Conservation (phyloP, 2,113 vertebrate species). For the Emydocephalus ijimae region DNA sequence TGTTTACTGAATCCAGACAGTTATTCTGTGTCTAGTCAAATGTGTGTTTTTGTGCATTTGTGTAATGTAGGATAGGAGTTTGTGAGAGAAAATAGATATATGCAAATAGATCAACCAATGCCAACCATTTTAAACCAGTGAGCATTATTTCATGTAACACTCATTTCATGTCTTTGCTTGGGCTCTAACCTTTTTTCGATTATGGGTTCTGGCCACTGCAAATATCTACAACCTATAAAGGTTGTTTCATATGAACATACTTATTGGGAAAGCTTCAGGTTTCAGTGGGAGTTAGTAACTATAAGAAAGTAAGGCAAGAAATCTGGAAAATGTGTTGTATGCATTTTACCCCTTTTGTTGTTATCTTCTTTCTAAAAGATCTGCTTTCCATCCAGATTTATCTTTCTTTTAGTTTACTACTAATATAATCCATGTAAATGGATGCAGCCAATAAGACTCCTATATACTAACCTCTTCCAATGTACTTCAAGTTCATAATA, state of each 20-base stretch:
- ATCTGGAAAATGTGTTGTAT: not conserved
- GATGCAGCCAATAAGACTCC: not conserved
- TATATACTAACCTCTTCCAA: not conserved
- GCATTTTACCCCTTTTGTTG: not conserved
- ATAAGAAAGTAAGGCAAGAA: not conserved
- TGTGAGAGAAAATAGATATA: not conserved
- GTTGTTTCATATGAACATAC: not conserved
- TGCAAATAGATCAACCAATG: not conserved
- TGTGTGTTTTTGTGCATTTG: not conserved
- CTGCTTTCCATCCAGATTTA: not conserved
- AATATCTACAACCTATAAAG: not conserved
- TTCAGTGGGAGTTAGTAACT: not conserved
- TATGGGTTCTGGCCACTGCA: not conserved
- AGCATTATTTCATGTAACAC: not conserved
- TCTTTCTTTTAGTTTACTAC: not conserved
- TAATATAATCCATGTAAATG: slow-evolving; percentile 12
- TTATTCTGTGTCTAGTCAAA: not conserved
- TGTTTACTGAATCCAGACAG: not conserved
- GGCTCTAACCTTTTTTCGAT: not conserved
- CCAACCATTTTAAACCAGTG: not conserved
- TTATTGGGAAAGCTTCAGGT: not conserved
- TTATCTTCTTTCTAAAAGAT: not conserved
- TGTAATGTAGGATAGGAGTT: not conserved
- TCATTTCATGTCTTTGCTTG: not conserved
- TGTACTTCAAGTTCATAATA: not conserved